These are phyloP conservation scores for Proterorhinus semilunaris DNA, from an alignment of 2,113 vertebrate species.

Conservation along the genomic window DNA sequence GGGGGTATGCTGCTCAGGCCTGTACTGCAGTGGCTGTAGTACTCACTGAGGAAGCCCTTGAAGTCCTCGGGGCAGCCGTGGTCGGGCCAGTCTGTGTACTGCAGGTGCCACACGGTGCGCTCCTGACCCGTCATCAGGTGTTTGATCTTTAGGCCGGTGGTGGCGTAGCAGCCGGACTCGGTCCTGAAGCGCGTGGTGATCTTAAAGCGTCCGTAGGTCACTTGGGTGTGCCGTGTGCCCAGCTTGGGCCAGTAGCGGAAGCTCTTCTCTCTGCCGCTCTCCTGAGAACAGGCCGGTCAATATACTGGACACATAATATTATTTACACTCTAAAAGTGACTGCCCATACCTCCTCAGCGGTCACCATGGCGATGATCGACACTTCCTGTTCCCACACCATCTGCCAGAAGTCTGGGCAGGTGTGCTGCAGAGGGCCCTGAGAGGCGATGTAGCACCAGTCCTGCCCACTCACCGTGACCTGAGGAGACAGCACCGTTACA, in stretches of 20 bases:
- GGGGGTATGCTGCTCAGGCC: not conserved
- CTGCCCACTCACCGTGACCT: conserved; percentile 86
- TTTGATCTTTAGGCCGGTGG: conserved; percentile 94
- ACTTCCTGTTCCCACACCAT: conserved; percentile 98
- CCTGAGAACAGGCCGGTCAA: conserved; percentile 67
- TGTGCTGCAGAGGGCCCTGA: conserved; percentile 89
- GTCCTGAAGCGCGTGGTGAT: conserved; percentile 97
- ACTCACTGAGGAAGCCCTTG: conserved; percentile 95
- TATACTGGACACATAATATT: not conserved
- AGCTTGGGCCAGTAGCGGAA: conserved; percentile 96
- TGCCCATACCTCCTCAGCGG: conserved; percentile 87
- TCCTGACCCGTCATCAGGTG: conserved; percentile 93
- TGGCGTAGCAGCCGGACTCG: conserved; percentile 97
- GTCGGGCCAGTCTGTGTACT: conserved; percentile 98
- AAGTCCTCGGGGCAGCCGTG: conserved; percentile 94
- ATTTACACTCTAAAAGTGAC: not conserved
- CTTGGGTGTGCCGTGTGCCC: conserved; percentile 92
- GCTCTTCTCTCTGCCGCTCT: conserved; percentile 93
- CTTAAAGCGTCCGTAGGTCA: conserved; percentile 94
- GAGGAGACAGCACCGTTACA: conserved; percentile 1
- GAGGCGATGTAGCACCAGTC: conserved; percentile 97
- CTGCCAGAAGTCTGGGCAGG: conserved; percentile 98
- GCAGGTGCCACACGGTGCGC: conserved; percentile 95
- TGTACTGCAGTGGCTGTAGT: not conserved
- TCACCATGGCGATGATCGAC: conserved; percentile 96